Evolutionary conservation across 2,888 invertebrate genomes (phyloP).

Genomic region (Stegophylla sp.): DNA sequence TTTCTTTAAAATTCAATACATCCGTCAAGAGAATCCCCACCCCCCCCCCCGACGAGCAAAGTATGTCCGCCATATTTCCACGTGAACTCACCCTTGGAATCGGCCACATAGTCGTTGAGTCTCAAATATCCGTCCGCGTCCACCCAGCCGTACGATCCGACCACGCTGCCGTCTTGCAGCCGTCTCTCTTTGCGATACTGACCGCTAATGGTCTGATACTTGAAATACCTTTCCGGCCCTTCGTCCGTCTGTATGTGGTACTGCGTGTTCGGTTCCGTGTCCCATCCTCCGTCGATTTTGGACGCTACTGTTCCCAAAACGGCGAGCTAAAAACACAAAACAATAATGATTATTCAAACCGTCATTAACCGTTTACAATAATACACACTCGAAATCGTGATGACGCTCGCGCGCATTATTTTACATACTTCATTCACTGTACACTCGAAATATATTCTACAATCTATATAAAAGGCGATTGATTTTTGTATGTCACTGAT

Average conservation of each 20-base stretch:
- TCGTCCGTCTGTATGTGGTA: constrained; percentile 93
- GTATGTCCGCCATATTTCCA: background rate
- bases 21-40: too few species aligned
- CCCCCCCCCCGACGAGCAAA: too few species aligned
- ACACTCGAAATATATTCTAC: too few species aligned
- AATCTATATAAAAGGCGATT: too few species aligned
- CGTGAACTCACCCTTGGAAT: constrained; percentile 68
- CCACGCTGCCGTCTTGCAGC: constrained; percentile 81
- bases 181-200: constrained; percentile 88
- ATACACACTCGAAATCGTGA: too few species aligned
- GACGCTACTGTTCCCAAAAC: constrained; percentile 63
- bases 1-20: too few species aligned
- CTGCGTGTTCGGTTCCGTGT: constrained; percentile 73
- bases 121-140: constrained; percentile 81
- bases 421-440: too few species aligned
- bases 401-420: too few species aligned
- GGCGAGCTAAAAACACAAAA: constrained; percentile 64
- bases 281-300: constrained; percentile 68
- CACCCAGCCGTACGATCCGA: constrained; percentile 89
- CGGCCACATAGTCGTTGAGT: constrained; percentile 86
- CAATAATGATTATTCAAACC: background rate
- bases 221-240: constrained; percentile 88
- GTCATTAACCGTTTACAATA: background rate
- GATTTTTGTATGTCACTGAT: too few species aligned
- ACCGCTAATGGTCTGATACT: constrained; percentile 86